phyloP scores from a whole-genome alignment of 2,113 vertebrate species.

The Hippocampus mohnikei region DNA sequence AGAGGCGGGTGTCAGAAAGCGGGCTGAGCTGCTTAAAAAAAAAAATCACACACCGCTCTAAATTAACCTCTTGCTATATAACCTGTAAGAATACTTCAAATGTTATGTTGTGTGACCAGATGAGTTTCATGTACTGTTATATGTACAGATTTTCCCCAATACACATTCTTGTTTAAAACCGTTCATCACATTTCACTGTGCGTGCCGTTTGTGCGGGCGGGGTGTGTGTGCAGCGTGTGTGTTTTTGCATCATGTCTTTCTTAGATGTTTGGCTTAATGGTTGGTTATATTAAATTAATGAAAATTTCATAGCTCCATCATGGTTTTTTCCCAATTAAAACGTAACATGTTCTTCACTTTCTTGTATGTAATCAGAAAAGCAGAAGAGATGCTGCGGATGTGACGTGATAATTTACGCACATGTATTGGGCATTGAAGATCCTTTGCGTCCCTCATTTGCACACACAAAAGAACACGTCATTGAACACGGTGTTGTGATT shows the following conservation, averaged over 20 bases:
- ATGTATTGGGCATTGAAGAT: not conserved
- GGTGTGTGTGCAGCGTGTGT: conserved; percentile 10
- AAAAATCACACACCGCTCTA: not conserved
- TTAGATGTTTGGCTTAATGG: not conserved
- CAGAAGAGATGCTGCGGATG: not conserved
- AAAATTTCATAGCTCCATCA: conserved; percentile 25
- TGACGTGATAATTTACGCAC: not conserved
- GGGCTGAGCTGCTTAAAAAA: not conserved
- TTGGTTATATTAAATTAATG: conserved; percentile 66
- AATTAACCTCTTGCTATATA: not conserved
- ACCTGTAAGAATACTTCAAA: not conserved
- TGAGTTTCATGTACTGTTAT: not conserved
- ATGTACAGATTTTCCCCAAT: not conserved
- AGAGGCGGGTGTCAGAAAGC: not conserved
- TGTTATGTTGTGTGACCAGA: not conserved
- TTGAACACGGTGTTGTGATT: conserved; percentile 43
- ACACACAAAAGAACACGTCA: conserved; percentile 46
- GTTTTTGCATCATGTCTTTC: not conserved
- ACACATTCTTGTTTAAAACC: not conserved
- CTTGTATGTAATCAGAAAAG: conserved; percentile 20
- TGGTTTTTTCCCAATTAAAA: conserved; percentile 55
- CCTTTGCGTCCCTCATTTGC: conserved; percentile 1
- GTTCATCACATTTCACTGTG: not conserved
- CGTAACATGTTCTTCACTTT: conserved; percentile 37
- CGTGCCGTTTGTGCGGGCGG: conserved; percentile 4